Evolutionary conservation across 1,140 invertebrate species (phyloP).

Genomic region (Temnothorax curvispinosus): DNA sequence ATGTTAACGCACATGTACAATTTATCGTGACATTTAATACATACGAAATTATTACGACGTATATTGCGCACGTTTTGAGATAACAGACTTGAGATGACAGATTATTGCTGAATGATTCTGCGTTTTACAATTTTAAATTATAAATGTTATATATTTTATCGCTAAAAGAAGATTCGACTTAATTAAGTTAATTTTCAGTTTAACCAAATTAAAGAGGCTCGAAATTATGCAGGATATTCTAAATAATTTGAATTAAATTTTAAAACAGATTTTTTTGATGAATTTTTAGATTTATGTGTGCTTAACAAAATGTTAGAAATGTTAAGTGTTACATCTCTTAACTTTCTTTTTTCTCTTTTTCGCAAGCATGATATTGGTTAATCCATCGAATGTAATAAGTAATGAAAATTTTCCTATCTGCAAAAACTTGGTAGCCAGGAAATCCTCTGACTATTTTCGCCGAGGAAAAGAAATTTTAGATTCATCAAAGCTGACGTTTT

Average conservation of each 20-base stretch:
- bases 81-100: not conserved
- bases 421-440: not conserved
- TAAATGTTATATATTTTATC: not conserved
- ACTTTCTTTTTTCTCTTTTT: not conserved
- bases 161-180: not conserved
- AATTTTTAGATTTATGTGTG: not conserved
- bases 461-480: not conserved
- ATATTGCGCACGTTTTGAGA: not conserved
- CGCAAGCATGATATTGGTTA: not conserved
- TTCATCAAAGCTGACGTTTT: not conserved
- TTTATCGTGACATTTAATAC: slow-evolving; percentile 37
- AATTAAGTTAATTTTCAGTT: not conserved
- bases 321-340: not conserved
- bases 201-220: not conserved
- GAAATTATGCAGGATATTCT: not conserved
- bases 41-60: slow-evolving; percentile 11
- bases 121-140: not conserved
- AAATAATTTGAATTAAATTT: not conserved
- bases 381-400: not conserved
- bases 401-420: not conserved
- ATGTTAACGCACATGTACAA: slow-evolving; percentile 30
- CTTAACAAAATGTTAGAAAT: not conserved
- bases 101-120: not conserved
- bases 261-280: not conserved
- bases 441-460: not conserved